Evolutionary conservation across 2,888 invertebrate genomes (phyloP).

Genomic region (Ferdinandea cuprea): DNA sequence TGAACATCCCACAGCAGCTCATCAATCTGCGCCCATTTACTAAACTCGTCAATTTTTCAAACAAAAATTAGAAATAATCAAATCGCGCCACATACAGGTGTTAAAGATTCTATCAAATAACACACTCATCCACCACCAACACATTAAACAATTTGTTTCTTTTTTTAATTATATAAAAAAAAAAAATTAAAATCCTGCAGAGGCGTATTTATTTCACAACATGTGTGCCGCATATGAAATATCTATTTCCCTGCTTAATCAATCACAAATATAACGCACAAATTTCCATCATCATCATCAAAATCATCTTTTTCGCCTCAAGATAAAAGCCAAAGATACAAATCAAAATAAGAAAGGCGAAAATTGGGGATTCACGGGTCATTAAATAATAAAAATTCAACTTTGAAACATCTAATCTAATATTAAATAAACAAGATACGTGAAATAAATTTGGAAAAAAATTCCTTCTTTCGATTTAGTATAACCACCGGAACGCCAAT

Average conservation of each 20-base stretch:
- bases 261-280: slow-evolving; percentile 40
- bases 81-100: slow-evolving; percentile 14
- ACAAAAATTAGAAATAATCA: background rate
- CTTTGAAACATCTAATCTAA: slow-evolving; percentile 37
- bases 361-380: slow-evolving; percentile 9
- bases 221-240: slow-evolving; percentile 40
- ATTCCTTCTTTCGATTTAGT: slow-evolving; percentile 39
- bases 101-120: slow-evolving; percentile 8
- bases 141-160: background rate
- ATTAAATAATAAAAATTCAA: slow-evolving; percentile 10
- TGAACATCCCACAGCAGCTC: background rate
- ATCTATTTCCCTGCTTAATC: slow-evolving; percentile 50
- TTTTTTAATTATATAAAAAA: slow-evolving; percentile 12
- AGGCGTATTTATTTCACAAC: slow-evolving; percentile 38
- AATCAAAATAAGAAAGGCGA: slow-evolving; percentile 31
- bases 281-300: slow-evolving; percentile 43
- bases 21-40: slow-evolving; percentile 9
- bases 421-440: slow-evolving; percentile 56
- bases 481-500: slow-evolving; percentile 29
- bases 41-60: slow-evolving; percentile 25
- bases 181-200: slow-evolving; percentile 12
- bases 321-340: slow-evolving; percentile 19
- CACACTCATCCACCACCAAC: background rate
- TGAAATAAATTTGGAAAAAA: slow-evolving; percentile 41
- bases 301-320: slow-evolving; percentile 27